Evolutionary conservation across 1,140 invertebrate genomes (phyloP), one percentile per base, ranked within the genome.

Genomic region (Adoxophyes honmai): DNA sequence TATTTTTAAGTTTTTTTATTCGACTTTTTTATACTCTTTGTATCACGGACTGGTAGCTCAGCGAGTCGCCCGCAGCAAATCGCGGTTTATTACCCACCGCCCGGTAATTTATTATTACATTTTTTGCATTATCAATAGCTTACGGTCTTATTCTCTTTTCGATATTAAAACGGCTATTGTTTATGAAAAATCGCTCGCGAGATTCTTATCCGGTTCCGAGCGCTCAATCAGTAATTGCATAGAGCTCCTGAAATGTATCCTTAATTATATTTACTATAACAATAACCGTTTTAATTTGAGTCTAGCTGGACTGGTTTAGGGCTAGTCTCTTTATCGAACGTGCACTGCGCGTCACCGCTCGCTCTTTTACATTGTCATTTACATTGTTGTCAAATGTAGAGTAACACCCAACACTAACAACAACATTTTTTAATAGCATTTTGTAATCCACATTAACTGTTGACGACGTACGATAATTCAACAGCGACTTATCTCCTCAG

Each of bases 111-210:
- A 87, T 87, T 87, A 81, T 87, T 83, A 75, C 77, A 80, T 88
- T 88, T 88, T 87, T 88, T 88, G 78, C 81, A 86, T 88, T 88
- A 88, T 88, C 85, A 88, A 88, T 88, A 81, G 82, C 82, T 64
- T 70, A 68, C 64, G 67, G 60, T 85, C 73, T 76, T 81, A 58
- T 73, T 70, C 72, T 74, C 80, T 81, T 86, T 80, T 63, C 76
- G 72, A 82, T 86, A 87, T 86, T 83, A 87, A 84, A 88, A 86
- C 75, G 75, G 75, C 76, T 83, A 88, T 88, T 88, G 85, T 88
- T 88, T 88, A 81, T 81, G 77, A 86, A 88, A 87, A 83, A 85
- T 83, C 74, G 77, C 71, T 60, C n/a, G 64, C 53, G 57, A 73
- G 79, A 81, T 80, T 73, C 64, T 72, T 82, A 83, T 81, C 81